phyloP scores from a whole-genome alignment of 1,140 invertebrate species.

The Antheraea pernyi region DNA sequence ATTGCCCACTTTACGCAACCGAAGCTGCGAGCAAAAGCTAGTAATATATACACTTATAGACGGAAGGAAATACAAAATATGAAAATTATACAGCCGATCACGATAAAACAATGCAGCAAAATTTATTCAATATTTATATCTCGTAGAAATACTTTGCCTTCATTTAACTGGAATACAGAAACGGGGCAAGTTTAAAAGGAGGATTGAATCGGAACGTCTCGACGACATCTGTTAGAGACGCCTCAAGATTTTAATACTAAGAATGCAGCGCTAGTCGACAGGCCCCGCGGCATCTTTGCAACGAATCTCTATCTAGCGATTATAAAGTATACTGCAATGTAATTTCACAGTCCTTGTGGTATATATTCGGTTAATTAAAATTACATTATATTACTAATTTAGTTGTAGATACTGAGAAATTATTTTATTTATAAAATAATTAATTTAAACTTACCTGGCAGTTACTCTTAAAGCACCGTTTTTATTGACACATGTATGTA shows the following conservation, averaged over 20 bases:
- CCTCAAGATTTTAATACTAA: conserved; percentile 44
- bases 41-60: no score
- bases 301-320: not conserved
- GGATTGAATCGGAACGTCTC: conserved; percentile 38
- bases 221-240: conserved; percentile 42
- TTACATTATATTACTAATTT: not conserved
- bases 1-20: no score
- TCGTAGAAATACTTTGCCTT: conserved; percentile 19
- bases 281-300: conserved; percentile 22
- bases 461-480: no score
- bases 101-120: not conserved
- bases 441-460: no score
- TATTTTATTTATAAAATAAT: no score
- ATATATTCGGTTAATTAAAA: not conserved
- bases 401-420: no score
- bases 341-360: not conserved
- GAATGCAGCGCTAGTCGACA: conserved; percentile 25
- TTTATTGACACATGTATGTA: no score
- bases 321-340: conserved; percentile 8
- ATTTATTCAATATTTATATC: not conserved
- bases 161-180: conserved; percentile 37
- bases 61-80: no score
- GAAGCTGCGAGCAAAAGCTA: no score
- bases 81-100: no score
- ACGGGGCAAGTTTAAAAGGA: conserved; percentile 37